Conservation (phyloP, 1,140 invertebrate species). For the Armadillidium nasatum region DNA sequence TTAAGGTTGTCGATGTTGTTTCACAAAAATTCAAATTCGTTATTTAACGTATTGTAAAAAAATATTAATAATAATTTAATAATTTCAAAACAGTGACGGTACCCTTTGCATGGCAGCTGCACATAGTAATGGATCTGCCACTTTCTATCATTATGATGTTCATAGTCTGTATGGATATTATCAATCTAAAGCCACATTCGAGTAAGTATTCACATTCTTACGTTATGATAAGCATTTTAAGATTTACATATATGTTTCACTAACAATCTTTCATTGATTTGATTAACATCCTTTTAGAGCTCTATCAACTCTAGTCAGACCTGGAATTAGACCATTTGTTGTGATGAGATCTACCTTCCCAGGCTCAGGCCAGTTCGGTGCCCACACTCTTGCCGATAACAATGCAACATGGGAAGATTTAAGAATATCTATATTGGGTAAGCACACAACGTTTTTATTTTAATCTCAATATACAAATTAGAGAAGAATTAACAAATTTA, state of each 20-base stretch:
- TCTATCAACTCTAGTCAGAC: constrained; percentile 16
- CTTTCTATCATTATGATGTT: constrained; percentile 49
- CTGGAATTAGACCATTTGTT: constrained; percentile 38
- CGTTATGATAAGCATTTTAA: too few species aligned
- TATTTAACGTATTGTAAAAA: background rate
- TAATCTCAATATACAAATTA: background rate
- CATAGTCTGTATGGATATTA: constrained; percentile 53
- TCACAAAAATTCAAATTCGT: background rate
- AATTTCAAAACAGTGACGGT: constrained; percentile 19
- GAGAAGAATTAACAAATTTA: constrained; percentile 1
- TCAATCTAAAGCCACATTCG: constrained; percentile 64
- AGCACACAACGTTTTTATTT: constrained; percentile 2
- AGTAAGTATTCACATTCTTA: background rate
- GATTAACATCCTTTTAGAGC: background rate
- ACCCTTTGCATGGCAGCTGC: constrained; percentile 34
- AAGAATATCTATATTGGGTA: constrained; percentile 54
- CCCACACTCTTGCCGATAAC: constrained; percentile 60
- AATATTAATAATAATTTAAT: background rate
- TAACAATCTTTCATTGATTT: background rate
- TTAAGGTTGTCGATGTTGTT: background rate
- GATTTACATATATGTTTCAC: background rate
- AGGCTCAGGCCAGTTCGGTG: constrained; percentile 55
- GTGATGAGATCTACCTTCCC: constrained; percentile 54
- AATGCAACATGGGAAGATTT: constrained; percentile 53
- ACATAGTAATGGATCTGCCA: constrained; percentile 12